These are phyloP conservation scores for Henricia sp. DNA, from an alignment of 53 echinoderm and acorn worm species.

Conservation along the genomic window DNA sequence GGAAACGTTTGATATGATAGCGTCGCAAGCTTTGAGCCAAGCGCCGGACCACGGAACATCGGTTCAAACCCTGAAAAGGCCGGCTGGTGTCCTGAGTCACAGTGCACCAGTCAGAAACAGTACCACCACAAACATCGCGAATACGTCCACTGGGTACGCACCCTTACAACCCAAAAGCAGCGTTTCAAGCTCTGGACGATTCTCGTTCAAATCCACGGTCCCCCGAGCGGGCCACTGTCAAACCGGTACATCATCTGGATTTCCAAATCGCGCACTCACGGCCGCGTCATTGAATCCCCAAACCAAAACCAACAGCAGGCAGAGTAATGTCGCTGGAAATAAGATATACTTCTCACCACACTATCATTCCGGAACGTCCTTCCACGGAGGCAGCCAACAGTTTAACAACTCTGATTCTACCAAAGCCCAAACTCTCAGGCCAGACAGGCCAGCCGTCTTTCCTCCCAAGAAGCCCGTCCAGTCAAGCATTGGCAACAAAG, in stretches of 20 bases:
- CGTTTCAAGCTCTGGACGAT: background rate
- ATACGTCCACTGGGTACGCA: background rate
- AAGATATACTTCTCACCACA: constrained; percentile 62
- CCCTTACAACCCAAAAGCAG: constrained; percentile 16
- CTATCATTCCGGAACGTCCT: constrained; percentile 46
- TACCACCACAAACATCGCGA: background rate
- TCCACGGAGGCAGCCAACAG: constrained; percentile 35
- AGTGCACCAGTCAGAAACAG: background rate
- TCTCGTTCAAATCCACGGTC: constrained; percentile 51
- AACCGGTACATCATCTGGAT: background rate
- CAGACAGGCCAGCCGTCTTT: background rate
- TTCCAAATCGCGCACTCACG: background rate
- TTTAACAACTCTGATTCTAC: constrained; percentile 26
- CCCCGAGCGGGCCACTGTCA: constrained; percentile 28
- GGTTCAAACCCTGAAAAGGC: background rate
- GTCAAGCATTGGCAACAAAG: constrained; percentile 16
- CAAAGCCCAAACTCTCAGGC: background rate
- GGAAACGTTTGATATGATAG: constrained; percentile 73
- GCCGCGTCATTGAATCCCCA: constrained; percentile 16
- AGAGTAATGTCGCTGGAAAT: constrained; percentile 25
- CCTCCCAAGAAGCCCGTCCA: constrained; percentile 2
- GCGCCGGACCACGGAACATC: background rate
- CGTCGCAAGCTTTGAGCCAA: constrained; percentile 88
- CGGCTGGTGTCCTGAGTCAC: constrained; percentile 7
- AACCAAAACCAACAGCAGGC: constrained; percentile 28